Evolutionary conservation across 2,888 invertebrate species (phyloP), one percentile per base, ranked within the genome.

Genomic region (Hetaerina titia): DNA sequence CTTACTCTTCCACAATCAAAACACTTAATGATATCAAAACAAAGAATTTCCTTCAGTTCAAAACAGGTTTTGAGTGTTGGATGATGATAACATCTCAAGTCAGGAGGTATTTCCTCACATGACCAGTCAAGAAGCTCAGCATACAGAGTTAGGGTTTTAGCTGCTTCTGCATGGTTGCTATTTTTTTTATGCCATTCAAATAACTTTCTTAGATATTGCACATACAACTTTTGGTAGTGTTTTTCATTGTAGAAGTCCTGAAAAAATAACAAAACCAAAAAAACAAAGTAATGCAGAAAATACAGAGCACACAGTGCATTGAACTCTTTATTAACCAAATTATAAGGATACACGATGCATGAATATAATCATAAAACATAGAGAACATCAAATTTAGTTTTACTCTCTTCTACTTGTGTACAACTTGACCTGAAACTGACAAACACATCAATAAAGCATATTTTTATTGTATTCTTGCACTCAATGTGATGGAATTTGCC

Each of bases 121-220:
- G 98, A 98, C 99, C 99, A 99, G 95, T 98, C 97, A 95, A 99
- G 97, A 95, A 98, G 97, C 96, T 98, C 98, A 92, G 98, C 98
- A 97, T 99, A 98, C 25, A 98, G 97, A 95, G 98, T 98, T 89
- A 99, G 97, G 0, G 99, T 98, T 95, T 98, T 98, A 0, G 99
- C 99, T n/a, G 99, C 99, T 97, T 99, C 99, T 0, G 99, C 98
- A 97, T 98, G 99, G 97, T 99, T 99, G 96, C 98, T 98, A 96
- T 98, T 98, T 95, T 98, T 98, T 96, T 98, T 97, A 97, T 99
- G 99, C 96, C 99, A 97, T 96, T 98, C 98, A 96, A 98, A 99
- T 95, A 99, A 97, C 96, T 99, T 99, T 97, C 99, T 98, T n/a
- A 99, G 98, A 96, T 98, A 99, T 95, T 99, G 98, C 96, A 99